Conservation (phyloP, 2,113 vertebrate species). For the Penelope pileata region DNA sequence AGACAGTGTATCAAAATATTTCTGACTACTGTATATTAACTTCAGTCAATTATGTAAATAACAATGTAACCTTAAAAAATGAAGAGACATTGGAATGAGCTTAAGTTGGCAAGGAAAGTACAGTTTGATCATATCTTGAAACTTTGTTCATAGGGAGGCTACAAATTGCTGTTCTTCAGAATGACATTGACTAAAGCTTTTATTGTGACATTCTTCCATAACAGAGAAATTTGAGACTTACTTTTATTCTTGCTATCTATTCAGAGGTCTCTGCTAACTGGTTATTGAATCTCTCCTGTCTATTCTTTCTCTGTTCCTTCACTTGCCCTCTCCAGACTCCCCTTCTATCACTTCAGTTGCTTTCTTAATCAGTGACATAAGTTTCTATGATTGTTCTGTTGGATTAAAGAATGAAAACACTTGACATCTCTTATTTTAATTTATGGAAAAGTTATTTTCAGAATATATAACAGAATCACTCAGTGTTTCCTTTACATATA, state of each 20-base stretch:
- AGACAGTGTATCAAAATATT: constrained; percentile 58
- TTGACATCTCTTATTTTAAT: neutral
- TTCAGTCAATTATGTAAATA: constrained; percentile 52
- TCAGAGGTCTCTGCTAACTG: neutral
- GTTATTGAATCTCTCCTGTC: neutral
- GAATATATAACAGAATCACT: neutral
- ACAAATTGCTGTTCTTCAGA: constrained; percentile 13
- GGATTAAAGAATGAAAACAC: neutral
- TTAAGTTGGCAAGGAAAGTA: constrained; percentile 10
- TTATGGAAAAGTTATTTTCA: neutral
- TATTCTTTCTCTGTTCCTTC: neutral
- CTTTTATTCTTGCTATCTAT: neutral
- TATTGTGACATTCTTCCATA: neutral
- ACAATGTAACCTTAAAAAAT: constrained; percentile 29
- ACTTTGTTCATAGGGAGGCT: neutral
- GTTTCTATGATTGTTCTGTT: neutral
- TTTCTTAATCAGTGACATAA: neutral
- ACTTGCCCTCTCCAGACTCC: neutral
- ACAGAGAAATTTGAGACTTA: neutral
- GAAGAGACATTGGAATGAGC: constrained; percentile 22
- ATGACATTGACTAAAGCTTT: neutral
- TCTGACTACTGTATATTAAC: constrained; percentile 34
- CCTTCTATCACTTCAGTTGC: accelerated
- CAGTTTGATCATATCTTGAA: neutral
- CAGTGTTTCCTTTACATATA: too few species aligned